Evolutionary conservation across 2,113 vertebrate genomes (phyloP), one percentile per base, ranked within the genome.

Genomic region (Labeo catla): DNA sequence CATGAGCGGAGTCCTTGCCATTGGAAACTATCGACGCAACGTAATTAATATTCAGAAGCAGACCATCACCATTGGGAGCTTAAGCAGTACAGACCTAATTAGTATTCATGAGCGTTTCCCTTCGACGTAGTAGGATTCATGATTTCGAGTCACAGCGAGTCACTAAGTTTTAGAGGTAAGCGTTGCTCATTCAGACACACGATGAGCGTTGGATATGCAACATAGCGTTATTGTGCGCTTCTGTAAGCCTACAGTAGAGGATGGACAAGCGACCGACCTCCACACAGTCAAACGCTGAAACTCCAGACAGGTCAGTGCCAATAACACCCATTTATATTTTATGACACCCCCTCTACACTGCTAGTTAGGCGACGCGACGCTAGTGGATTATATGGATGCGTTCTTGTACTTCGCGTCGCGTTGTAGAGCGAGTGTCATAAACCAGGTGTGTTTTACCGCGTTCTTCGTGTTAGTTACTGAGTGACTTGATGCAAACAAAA

Each of bases 281-380:
- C 83, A 87, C 10, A 28, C 70, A 81, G 21, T 76, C 79, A 11
- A 89, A 81, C 77, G 28, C 72, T 23, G 88, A 89, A 10, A 77
- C 84, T 36, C 63, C 68, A 36, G 84, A 89, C 93, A 95, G 90
- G 88, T 93, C 57, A 94, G 94, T 91, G 65, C 89, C 52, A 93
- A 95, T 88, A 88, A 59, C 45, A 15, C 45, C n/a, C n/a, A 10
- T 11, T 76, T 8, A 47, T 76, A 3, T 0, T 8, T 15, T 28
- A 49, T 74, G 43, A 49, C 45, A 66, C 23, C 36, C 16, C 36
- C 11, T 73, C 16, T 72, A 13, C 21, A 13, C 2, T 21, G 19
- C 39, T 21, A 45, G 28, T 34, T 23, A 1, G 23, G 34, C 15
- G 63, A 28, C 63, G 23, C 23, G 11, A 65, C 63, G n/a, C 63